These are phyloP conservation scores for Pollachius pollachius DNA, from an alignment of 2,113 vertebrate species.

Conservation along the genomic window DNA sequence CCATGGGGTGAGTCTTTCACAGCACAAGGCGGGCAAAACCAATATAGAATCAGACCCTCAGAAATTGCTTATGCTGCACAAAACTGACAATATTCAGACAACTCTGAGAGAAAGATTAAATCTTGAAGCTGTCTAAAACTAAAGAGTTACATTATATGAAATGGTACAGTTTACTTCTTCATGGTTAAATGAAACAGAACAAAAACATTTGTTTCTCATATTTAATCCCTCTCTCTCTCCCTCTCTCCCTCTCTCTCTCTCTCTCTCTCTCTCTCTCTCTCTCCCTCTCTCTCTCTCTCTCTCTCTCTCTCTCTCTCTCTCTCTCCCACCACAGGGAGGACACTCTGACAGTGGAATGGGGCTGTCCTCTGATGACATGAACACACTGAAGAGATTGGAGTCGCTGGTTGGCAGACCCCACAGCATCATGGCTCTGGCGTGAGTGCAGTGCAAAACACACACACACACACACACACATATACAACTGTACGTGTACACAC, in stretches of 20 bases:
- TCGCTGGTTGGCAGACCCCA: constrained; percentile 80
- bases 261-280: no score
- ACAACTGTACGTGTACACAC: neutral
- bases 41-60: constrained; percentile 15
- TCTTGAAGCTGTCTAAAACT: no score
- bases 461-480: no score
- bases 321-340: constrained; percentile 63
- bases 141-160: no score
- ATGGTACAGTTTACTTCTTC: no score
- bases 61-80: neutral
- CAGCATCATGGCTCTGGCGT: constrained; percentile 88
- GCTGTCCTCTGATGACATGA: constrained; percentile 81
- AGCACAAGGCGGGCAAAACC: neutral
- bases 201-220: neutral
- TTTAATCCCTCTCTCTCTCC: neutral
- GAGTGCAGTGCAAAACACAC: constrained; percentile 58
- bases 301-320: no score
- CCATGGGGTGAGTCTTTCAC: constrained; percentile 70
- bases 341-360: constrained; percentile 89
- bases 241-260: no score
- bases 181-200: neutral
- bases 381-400: constrained; percentile 80
- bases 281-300: no score
- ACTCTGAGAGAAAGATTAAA: neutral
- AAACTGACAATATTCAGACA: neutral